Conservation (phyloP, 2,113 vertebrate species). For the Procavia capensis region DNA sequence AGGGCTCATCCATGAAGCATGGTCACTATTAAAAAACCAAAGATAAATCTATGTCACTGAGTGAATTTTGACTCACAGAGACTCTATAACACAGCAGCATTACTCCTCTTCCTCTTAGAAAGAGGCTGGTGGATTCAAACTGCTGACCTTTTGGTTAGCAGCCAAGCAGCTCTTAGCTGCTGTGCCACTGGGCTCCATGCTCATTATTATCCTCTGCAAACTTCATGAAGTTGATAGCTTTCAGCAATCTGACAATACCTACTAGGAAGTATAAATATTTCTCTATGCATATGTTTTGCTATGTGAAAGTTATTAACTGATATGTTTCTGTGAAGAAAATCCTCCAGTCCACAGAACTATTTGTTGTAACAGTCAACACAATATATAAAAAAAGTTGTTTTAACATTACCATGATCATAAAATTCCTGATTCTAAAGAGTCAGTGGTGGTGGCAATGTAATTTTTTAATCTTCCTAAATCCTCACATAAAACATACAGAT, state of each 20-base stretch:
- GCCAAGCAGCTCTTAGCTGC: too few species aligned
- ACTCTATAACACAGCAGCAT: too few species aligned
- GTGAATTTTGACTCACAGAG: too few species aligned
- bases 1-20: too few species aligned
- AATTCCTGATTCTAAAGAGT: neutral
- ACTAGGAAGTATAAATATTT: neutral
- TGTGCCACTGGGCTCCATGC: too few species aligned
- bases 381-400: neutral
- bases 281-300: neutral
- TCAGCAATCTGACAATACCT: slow-evolving; percentile 26
- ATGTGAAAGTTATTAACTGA: neutral
- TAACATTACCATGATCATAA: neutral
- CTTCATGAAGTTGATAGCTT: neutral
- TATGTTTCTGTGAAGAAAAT: slow-evolving; percentile 19
- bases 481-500: neutral
- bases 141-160: too few species aligned
- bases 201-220: too few species aligned
- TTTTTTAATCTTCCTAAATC: slow-evolving; percentile 53
- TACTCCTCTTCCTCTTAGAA: too few species aligned
- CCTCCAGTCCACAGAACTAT: neutral
- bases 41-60: too few species aligned
- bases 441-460: neutral
- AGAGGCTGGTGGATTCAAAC: too few species aligned
- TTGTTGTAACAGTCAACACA: neutral
- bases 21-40: too few species aligned